These are phyloP conservation scores for Gasterosteus aculeatus DNA, from an alignment of 2,113 vertebrate genomes.

Conservation along the genomic window DNA sequence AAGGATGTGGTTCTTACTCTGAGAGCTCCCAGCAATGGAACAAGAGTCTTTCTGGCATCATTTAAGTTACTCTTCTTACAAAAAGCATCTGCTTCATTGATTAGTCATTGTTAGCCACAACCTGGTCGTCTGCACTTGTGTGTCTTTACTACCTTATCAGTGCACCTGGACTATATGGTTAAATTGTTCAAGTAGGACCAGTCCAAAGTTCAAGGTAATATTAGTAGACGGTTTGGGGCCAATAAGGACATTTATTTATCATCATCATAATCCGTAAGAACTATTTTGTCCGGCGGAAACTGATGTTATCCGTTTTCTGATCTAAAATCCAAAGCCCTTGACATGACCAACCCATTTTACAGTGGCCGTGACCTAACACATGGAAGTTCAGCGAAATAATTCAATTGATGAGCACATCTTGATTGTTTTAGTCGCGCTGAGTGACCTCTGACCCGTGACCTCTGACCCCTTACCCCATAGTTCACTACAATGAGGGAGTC, in stretches of 20 bases:
- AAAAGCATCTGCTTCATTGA: neutral
- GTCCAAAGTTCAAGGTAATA: conserved; percentile 48
- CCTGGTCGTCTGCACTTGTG: neutral
- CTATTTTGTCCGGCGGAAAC: neutral
- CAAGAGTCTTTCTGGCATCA: neutral
- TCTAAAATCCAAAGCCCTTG: neutral
- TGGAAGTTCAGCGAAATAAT: conserved; percentile 4
- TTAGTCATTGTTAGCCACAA: neutral
- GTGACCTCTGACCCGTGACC: conserved; percentile 34
- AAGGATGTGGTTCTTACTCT: neutral
- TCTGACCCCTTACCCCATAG: conserved; percentile 59
- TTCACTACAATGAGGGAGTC: conserved; percentile 61
- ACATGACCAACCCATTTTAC: neutral
- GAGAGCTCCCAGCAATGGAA: neutral
- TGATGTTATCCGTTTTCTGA: neutral
- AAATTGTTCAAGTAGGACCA: neutral
- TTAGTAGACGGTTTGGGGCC: neutral
- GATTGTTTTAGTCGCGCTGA: conserved; percentile 33
- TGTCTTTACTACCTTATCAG: conserved; percentile 37
- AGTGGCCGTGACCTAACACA: neutral
- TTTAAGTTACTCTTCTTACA: neutral
- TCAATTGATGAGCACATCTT: conserved; percentile 33
- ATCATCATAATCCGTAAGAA: neutral
- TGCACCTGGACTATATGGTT: conserved; percentile 10
- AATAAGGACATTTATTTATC: neutral